Percentiles rank a stretch among this genome's conserved stretches.
These are phyloP conservation scores for Acrobasis consociella DNA, from an alignment of 2,888 invertebrate genomes.

Conservation along the genomic window DNA sequence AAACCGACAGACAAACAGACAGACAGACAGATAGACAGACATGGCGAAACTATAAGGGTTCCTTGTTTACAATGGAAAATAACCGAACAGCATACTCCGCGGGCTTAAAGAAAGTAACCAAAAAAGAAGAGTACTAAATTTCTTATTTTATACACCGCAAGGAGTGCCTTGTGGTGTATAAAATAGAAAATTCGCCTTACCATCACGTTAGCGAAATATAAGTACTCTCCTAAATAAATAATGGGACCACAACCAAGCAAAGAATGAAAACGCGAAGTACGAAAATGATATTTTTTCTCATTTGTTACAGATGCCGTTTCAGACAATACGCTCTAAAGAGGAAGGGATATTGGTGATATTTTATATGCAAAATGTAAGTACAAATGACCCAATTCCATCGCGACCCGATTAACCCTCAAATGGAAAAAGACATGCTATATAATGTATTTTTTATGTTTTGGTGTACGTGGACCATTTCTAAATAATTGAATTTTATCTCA, in stretches of 20 bases:
- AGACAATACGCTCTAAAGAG: slow-evolving; percentile 62
- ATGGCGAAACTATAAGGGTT: no score
- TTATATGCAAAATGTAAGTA: slow-evolving; percentile 72
- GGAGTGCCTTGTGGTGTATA: no score
- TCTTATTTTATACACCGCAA: no score
- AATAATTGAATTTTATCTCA: background rate
- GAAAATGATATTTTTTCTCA: slow-evolving; percentile 29
- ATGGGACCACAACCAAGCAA: background rate
- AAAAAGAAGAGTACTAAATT: no score
- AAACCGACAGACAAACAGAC: no score
- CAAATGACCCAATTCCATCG: slow-evolving; percentile 17
- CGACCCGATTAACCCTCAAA: background rate
- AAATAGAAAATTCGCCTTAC: no score
- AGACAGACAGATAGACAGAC: no score
- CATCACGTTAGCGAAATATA: no score
- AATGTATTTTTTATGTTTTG: slow-evolving; percentile 8
- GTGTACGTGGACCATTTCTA: slow-evolving; percentile 6
- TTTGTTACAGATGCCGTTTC: slow-evolving; percentile 72
- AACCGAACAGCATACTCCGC: no score
- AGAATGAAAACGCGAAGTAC: background rate
- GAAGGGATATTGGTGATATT: slow-evolving; percentile 60
- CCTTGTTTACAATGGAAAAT: no score
- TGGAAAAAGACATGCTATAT: slow-evolving; percentile 5
- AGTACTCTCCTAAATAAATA: background rate
- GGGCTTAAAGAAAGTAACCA: no score